Evolutionary conservation across 2,113 vertebrate species (phyloP).

Genomic region (Atherinomorus stipes): DNA sequence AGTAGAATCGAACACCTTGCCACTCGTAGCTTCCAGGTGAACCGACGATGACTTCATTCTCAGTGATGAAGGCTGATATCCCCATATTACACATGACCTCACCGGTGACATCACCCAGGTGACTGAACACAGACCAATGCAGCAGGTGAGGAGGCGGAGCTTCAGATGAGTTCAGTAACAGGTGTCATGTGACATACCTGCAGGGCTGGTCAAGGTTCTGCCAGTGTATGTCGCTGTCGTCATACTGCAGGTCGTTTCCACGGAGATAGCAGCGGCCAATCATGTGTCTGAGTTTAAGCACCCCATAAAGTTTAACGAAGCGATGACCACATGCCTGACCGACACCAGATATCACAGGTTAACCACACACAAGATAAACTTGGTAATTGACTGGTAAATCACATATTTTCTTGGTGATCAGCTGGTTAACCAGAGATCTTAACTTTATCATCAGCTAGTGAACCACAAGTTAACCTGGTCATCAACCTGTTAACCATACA

Average conservation of each 20-base stretch:
- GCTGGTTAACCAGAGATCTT: too few species aligned
- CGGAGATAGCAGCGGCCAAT: conserved; percentile 90
- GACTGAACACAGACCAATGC: conserved; percentile 65
- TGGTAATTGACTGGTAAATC: too few species aligned
- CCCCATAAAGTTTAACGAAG: conserved; percentile 80
- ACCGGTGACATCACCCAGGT: conserved; percentile 74
- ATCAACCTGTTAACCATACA: too few species aligned
- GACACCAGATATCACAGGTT: too few species aligned
- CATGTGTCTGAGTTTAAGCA: conserved; percentile 85
- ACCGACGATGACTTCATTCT: conserved; percentile 84
- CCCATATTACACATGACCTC: conserved; percentile 93
- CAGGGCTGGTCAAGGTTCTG: conserved; percentile 70
- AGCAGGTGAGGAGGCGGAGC: background rate
- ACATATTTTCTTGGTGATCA: too few species aligned
- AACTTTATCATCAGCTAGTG: too few species aligned
- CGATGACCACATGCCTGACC: conserved; percentile 79
- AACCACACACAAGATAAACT: too few species aligned
- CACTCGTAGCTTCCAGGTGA: conserved; percentile 92
- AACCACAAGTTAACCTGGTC: too few species aligned
- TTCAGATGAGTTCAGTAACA: background rate
- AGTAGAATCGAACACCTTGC: conserved; percentile 83
- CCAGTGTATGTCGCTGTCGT: conserved; percentile 69
- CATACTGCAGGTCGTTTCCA: conserved; percentile 84
- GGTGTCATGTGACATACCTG: conserved; percentile 51
- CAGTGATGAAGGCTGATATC: conserved; percentile 86